A percentile compares a stretch with the other conserved stretches of the same genome.
Evolutionary conservation across 1,140 invertebrate species (phyloP).

Genomic region (Sesamia nonagrioides): DNA sequence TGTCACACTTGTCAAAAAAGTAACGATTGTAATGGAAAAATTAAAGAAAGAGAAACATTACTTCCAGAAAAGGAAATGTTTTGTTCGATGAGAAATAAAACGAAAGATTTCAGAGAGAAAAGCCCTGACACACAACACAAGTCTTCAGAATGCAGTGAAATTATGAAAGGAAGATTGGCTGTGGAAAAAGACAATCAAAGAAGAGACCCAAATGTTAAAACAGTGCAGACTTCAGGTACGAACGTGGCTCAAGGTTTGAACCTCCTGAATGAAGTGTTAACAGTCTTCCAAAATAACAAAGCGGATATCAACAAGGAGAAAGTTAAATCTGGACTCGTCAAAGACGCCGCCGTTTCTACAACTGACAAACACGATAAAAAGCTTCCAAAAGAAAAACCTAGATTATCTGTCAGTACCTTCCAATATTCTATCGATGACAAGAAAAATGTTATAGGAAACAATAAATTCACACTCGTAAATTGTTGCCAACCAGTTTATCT

Average conservation of each 20-base stretch:
- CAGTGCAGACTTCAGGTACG: constrained; percentile 65
- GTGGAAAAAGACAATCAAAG: background rate
- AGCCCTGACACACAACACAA: background rate
- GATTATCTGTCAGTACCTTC: constrained; percentile 34
- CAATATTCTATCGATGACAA: constrained; percentile 67
- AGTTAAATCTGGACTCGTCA: constrained; percentile 62
- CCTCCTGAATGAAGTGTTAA: constrained; percentile 77
- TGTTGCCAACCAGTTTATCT: constrained; percentile 58
- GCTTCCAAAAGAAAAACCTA: background rate
- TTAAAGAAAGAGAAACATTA: constrained; percentile 35
- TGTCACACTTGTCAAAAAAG: constrained; percentile 67
- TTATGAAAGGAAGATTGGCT: background rate
- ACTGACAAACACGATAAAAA: constrained; percentile 49
- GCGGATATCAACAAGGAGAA: constrained; percentile 51
- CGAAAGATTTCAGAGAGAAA: background rate
- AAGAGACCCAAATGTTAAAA: constrained; percentile 51
- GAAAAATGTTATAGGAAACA: constrained; percentile 46
- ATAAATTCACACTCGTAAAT: constrained; percentile 66
- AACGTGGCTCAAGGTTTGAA: constrained; percentile 69
- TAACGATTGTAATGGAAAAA: constrained; percentile 41
- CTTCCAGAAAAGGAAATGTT: background rate
- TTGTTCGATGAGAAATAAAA: background rate
- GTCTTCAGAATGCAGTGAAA: background rate
- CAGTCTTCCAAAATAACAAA: constrained; percentile 76
- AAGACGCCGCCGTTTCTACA: constrained; percentile 68